Evolutionary conservation across 2,888 invertebrate species (phyloP).

Genomic region (Tricholauxania praeusta): DNA sequence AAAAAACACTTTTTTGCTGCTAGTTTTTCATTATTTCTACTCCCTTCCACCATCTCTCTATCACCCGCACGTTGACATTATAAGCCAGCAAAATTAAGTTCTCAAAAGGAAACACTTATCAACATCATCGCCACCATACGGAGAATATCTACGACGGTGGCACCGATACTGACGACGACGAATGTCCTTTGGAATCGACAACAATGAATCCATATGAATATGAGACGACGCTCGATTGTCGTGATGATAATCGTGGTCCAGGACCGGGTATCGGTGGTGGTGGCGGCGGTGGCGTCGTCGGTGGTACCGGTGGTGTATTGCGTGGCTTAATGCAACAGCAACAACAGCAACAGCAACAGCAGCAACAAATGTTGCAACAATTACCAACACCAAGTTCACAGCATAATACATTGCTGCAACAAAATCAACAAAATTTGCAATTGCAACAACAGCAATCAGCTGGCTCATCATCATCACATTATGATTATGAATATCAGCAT

Average conservation of each 20-base stretch:
- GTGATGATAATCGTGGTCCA: conserved; percentile 61
- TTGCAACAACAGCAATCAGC: conserved; percentile 53
- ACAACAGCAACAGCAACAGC: conserved; percentile 32
- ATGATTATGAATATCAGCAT: conserved; percentile 66
- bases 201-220: conserved; percentile 69
- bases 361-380: conserved; percentile 33
- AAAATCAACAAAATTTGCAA: conserved; percentile 62
- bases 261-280: conserved; percentile 56
- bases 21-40: background rate
- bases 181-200: conserved; percentile 65
- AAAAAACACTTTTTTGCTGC: conserved; percentile 6
- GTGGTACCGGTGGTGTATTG: conserved; percentile 35
- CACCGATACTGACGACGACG: conserved; percentile 67
- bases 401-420: conserved; percentile 62
- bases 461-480: conserved; percentile 58
- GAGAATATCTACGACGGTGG: conserved; percentile 66
- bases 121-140: conserved; percentile 65
- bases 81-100: conserved; percentile 66
- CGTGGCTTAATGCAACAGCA: conserved; percentile 28
- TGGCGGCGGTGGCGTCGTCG: conserved; percentile 46
- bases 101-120: conserved; percentile 62
- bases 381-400: conserved; percentile 40
- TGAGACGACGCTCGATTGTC: conserved; percentile 68
- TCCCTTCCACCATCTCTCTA: conserved; percentile 1
- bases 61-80: conserved; percentile 21